Base-by-base conservation (phyloP, 2,113 vertebrate genomes). In the Hyaena hyaena region DNA sequence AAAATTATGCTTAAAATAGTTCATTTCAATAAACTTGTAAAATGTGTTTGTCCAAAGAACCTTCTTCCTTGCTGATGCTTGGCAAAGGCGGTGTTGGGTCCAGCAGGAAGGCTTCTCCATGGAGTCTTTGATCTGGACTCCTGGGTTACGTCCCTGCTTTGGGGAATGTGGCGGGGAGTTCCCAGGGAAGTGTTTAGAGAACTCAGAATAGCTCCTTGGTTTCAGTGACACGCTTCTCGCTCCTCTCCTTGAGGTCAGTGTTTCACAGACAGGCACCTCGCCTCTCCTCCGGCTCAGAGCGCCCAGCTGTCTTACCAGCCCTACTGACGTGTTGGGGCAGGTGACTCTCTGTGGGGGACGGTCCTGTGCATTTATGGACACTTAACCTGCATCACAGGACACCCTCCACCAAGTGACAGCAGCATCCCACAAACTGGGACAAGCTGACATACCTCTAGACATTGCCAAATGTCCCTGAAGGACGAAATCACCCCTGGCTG, bases 21-120 rank as follows among this genome's bases (percentile, higher is more conserved):
- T 43, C 45, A 7, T 55, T 4, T 39, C 33, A 8, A 7, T n/a
- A 9, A 21, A 26, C 23, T 9, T 17, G 31, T 3, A 26, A 31
- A 26, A 50, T 23, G 66, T 10, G 26, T 65, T 28, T 89, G 55
- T 17, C 4, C 4, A 5, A 43, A 65, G 14, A 21, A 2, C 6
- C 43, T 17, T 39, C n/a, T 23, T 81, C n/a, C 55, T 14, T 23
- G 2, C 10, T 15, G 50, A 53, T 21, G 4, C n/a, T 0, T 14
- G 63, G 9, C 9, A 19, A 45, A 16, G 31, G 5, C 11, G 6
- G 71, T 2, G 8, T 48, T 21, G 43, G 10, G 9, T 12, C 21
- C 6, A 1, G 0, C 5, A 0, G 1, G 0, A 53, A 39, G 23
- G 3, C 17, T 21, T 24, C 53, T 35, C 66, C 10, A 5, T 9